phyloP scores from a whole-genome alignment of 2,797 vertebrate genomes.

The Gymnocypris eckloni region DNA sequence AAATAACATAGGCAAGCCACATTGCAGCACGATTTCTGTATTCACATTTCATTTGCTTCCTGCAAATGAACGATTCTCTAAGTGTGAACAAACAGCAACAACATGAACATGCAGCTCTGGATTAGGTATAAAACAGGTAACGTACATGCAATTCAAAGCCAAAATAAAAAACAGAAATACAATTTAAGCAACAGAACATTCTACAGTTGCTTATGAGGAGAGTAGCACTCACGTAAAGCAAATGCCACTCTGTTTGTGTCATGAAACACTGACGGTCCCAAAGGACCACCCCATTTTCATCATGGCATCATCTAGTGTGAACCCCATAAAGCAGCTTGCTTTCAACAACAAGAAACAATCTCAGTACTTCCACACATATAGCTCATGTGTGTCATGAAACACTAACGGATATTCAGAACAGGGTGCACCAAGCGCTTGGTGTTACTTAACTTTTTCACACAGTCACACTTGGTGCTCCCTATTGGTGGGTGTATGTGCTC shows the following conservation, averaged over 20 bases:
- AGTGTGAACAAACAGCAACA: conserved; percentile 21
- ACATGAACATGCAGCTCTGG: conserved; percentile 43
- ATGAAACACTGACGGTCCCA: not conserved
- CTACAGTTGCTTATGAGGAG: conserved; percentile 49
- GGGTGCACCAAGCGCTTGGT: conserved; percentile 35
- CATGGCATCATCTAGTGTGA: conserved; percentile 29
- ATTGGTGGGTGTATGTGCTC: conserved; percentile 81
- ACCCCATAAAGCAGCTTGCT: conserved; percentile 57
- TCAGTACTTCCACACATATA: conserved; percentile 39
- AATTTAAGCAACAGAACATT: conserved; percentile 41
- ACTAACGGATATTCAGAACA: conserved; percentile 32
- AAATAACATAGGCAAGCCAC: conserved; percentile 9
- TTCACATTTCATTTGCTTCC: conserved; percentile 22
- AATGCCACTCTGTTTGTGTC: conserved; percentile 16
- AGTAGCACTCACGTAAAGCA: conserved; percentile 12
- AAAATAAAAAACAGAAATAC: conserved; percentile 27
- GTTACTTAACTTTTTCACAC: conserved; percentile 45
- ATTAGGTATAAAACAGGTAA: conserved; percentile 20
- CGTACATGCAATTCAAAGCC: conserved; percentile 39
- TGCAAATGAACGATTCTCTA: conserved; percentile 8
- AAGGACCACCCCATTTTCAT: conserved; percentile 13
- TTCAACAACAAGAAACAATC: conserved; percentile 32
- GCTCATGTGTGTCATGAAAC: conserved; percentile 44
- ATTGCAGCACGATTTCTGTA: not conserved
- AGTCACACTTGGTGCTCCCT: conserved; percentile 67